phyloP scores from a whole-genome alignment of 2,113 vertebrate genomes.

The Aegithalos caudatus region DNA sequence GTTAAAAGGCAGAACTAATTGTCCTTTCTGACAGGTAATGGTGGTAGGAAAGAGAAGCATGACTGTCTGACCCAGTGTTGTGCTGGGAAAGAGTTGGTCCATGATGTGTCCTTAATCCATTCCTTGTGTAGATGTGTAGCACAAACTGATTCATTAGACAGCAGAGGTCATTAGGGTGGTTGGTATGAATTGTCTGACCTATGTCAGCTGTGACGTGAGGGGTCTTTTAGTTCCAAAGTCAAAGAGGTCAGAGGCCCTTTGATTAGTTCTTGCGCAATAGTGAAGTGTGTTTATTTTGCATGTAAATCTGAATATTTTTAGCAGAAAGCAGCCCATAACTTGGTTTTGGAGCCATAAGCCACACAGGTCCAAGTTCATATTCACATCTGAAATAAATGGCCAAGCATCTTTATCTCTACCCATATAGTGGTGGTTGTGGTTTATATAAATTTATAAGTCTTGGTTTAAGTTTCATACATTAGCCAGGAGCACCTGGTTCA shows the following conservation, averaged over 20 bases:
- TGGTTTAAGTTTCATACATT: not conserved
- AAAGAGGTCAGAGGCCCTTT: not conserved
- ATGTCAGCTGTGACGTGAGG: not conserved
- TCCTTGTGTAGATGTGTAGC: not conserved
- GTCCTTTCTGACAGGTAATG: not conserved
- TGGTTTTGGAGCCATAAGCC: not conserved
- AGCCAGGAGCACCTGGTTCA: not conserved
- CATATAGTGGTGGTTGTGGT: not conserved
- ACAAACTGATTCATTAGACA: not conserved
- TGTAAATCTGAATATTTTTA: not conserved
- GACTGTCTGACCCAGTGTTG: not conserved
- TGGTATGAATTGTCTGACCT: not conserved
- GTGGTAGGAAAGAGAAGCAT: constrained; percentile 11
- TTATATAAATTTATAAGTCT: not conserved
- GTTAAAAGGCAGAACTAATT: not conserved
- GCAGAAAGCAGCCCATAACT: not conserved
- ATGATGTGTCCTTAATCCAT: not conserved
- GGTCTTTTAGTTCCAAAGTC: not conserved
- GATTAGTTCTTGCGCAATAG: not conserved
- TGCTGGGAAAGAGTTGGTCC: not conserved
- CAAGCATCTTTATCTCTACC: not conserved
- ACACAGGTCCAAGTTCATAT: not conserved
- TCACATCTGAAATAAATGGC: not conserved
- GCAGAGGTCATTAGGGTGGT: not conserved
- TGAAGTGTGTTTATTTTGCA: not conserved